Evolutionary conservation across 2,888 invertebrate species (phyloP).

Genomic region (Caradrina clavipalpis): DNA sequence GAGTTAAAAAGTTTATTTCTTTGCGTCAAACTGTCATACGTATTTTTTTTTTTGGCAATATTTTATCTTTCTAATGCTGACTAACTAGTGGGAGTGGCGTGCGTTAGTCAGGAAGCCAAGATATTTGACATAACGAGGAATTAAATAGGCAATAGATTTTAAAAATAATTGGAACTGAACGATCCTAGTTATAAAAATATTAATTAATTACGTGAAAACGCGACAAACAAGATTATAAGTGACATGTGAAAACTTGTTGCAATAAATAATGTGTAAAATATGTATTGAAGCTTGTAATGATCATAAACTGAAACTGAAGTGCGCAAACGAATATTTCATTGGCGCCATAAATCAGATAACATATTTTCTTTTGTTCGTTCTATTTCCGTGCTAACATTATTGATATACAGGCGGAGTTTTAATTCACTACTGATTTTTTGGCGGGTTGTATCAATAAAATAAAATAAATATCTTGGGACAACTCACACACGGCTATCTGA

Average conservation of each 20-base stretch:
- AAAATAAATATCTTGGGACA: no score
- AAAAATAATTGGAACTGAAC: constrained; percentile 16
- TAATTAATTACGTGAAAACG: constrained; percentile 31
- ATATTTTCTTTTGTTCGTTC: constrained; percentile 41
- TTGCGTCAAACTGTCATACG: constrained; percentile 42
- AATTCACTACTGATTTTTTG: not conserved
- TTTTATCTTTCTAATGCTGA: constrained; percentile 53
- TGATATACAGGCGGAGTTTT: not conserved
- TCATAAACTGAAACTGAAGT: constrained; percentile 37
- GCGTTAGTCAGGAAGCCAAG: constrained; percentile 12
- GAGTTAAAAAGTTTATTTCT: constrained; percentile 56
- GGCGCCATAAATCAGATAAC: constrained; percentile 40
- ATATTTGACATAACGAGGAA: constrained; percentile 40
- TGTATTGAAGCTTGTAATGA: constrained; percentile 30
- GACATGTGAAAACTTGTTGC: not conserved
- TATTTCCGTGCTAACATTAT: constrained; percentile 20
- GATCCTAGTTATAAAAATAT: constrained; percentile 36
- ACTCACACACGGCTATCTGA: no score
- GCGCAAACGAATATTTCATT: constrained; percentile 51
- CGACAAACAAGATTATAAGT: constrained; percentile 7
- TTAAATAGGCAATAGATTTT: constrained; percentile 24
- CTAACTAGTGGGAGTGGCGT: constrained; percentile 39
- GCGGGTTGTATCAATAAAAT: not conserved
- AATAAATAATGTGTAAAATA: constrained; percentile 41
- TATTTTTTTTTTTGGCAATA: constrained; percentile 52